Evolutionary conservation across 92 coral and sea anemone genomes (phyloP).

Genomic region (Palythoa grandis): DNA sequence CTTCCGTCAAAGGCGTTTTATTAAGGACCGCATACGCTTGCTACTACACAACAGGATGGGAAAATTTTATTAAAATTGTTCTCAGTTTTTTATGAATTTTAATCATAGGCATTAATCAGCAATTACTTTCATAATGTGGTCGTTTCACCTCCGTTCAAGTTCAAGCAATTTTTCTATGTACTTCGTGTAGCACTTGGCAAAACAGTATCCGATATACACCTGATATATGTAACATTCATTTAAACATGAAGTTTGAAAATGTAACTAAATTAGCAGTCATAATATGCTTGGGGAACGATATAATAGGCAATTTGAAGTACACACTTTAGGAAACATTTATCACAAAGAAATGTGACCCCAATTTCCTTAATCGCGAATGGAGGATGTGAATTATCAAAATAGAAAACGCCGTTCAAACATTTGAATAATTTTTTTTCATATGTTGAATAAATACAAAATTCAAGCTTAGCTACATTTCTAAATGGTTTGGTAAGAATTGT

Average conservation of each 20-base stretch:
- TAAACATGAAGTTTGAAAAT: constrained; percentile 28
- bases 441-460: background rate
- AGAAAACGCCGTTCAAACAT: background rate
- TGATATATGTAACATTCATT: background rate
- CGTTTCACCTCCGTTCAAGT: constrained; percentile 31
- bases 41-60: constrained; percentile 36
- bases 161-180: background rate
- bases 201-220: background rate
- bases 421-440: background rate
- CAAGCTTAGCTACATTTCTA: background rate
- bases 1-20: constrained; percentile 45
- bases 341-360: constrained; percentile 31
- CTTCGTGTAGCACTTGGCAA: background rate
- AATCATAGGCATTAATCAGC: constrained; percentile 18
- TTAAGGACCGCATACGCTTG: constrained; percentile 31
- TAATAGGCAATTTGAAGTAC: constrained; percentile 26
- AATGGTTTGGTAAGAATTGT: background rate
- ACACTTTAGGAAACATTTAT: constrained; percentile 16
- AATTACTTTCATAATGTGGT: constrained; percentile 7
- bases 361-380: background rate
- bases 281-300: background rate
- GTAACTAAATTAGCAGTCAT: constrained; percentile 32
- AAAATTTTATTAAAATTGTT: constrained; percentile 28
- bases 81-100: constrained; percentile 9
- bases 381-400: background rate